Evolutionary conservation across 2,888 invertebrate species (phyloP).

Genomic region (Rhagophthalmus giganteus): DNA sequence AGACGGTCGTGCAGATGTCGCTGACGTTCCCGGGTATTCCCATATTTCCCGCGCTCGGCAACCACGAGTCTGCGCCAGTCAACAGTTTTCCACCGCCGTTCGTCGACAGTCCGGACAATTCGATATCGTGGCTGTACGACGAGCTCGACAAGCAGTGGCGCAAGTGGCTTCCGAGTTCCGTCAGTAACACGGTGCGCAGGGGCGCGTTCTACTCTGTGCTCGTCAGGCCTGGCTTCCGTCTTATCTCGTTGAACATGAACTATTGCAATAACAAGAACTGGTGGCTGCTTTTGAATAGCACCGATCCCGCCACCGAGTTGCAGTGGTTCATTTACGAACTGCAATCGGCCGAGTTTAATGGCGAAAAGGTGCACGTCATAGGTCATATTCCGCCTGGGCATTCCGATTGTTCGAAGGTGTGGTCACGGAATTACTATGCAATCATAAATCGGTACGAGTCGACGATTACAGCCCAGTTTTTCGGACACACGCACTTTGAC

Average conservation of each 20-base stretch:
- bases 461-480: conserved; percentile 89
- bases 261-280: conserved; percentile 95
- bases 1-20: conserved; percentile 83
- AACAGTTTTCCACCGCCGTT: conserved; percentile 91
- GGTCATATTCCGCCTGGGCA: conserved; percentile 95
- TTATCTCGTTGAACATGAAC: conserved; percentile 95
- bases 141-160: conserved; percentile 89
- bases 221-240: conserved; percentile 85
- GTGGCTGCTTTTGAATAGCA: conserved; percentile 93
- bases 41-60: conserved; percentile 92
- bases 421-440: conserved; percentile 92
- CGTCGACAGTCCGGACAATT: conserved; percentile 76
- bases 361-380: conserved; percentile 75
- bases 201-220: conserved; percentile 92
- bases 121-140: conserved; percentile 90
- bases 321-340: conserved; percentile 95
- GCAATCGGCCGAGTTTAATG: conserved; percentile 90
- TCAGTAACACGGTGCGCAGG: conserved; percentile 81
- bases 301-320: conserved; percentile 92
- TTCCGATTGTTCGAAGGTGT: conserved; percentile 89
- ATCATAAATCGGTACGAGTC: conserved; percentile 87
- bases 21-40: conserved; percentile 89
- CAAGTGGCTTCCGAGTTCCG: conserved; percentile 86
- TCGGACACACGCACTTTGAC: conserved; percentile 92
- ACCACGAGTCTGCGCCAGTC: conserved; percentile 95